phyloP scores from a whole-genome alignment of 2,888 invertebrate genomes.

The Cosmopolites sordidus region DNA sequence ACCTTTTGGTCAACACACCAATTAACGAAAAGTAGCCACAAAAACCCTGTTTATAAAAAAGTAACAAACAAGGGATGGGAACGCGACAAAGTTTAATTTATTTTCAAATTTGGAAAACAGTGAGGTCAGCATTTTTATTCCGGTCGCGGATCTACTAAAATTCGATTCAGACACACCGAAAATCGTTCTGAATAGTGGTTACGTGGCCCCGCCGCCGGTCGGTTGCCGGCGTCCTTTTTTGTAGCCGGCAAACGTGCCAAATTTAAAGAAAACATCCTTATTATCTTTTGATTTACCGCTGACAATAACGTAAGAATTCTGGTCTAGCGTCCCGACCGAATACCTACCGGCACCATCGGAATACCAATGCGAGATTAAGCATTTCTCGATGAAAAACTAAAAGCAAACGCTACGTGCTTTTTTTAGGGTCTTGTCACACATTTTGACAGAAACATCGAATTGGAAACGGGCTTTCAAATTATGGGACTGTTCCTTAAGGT shows the following conservation, averaged over 20 bases:
- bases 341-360: background rate
- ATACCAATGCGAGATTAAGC: slow-evolving; percentile 1
- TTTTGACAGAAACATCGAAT: background rate
- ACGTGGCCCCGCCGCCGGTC: background rate
- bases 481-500: no score
- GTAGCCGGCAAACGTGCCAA: slow-evolving; percentile 23
- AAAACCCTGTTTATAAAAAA: no score
- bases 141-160: slow-evolving; percentile 10
- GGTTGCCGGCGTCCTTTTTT: slow-evolving; percentile 11
- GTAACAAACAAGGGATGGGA: background rate
- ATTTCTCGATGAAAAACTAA: background rate
- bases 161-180: slow-evolving; percentile 16
- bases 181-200: slow-evolving; percentile 9
- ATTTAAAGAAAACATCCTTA: slow-evolving; percentile 25
- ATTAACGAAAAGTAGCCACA: no score
- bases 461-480: no score
- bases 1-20: no score
- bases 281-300: slow-evolving; percentile 24
- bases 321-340: slow-evolving; percentile 8
- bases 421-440: background rate
- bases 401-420: background rate
- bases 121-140: slow-evolving; percentile 17
- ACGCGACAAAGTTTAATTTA: slow-evolving; percentile 2
- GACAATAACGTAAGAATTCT: slow-evolving; percentile 15
- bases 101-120: slow-evolving; percentile 5